Evolutionary conservation across 2,797 vertebrate species (phyloP).

Genomic region (Chromobotia macracanthus): DNA sequence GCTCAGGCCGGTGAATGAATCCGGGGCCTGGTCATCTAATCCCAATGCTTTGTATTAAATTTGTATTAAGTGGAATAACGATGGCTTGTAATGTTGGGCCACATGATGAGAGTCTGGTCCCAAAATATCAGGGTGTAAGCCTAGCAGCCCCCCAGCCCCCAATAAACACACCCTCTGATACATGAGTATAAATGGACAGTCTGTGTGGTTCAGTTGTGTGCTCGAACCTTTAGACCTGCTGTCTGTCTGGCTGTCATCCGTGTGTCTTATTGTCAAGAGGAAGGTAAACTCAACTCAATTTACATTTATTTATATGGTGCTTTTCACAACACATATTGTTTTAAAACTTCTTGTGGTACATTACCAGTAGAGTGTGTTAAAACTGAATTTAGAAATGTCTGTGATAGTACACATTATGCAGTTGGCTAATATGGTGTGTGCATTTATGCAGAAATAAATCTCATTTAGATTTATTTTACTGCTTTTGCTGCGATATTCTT

Average conservation of each 20-base stretch:
- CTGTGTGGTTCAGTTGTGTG: slow-evolving; percentile 3
- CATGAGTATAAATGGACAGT: slow-evolving; percentile 31
- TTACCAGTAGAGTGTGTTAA: too few species aligned
- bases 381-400: too few species aligned
- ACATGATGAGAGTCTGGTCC: slow-evolving; percentile 71
- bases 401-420: too few species aligned
- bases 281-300: slow-evolving; percentile 9
- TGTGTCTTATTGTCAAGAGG: neutral
- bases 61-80: slow-evolving; percentile 56
- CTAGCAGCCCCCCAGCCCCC: slow-evolving; percentile 59
- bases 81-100: slow-evolving; percentile 62
- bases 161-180: slow-evolving; percentile 30
- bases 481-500: neutral
- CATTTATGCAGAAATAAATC: too few species aligned
- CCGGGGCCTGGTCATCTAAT: slow-evolving; percentile 30
- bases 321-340: too few species aligned
- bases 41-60: slow-evolving; percentile 31
- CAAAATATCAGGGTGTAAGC: slow-evolving; percentile 79
- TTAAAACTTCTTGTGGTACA: too few species aligned
- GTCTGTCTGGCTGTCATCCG: too few species aligned
- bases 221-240: neutral
- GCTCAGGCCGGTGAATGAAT: slow-evolving; percentile 9
- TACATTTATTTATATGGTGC: too few species aligned
- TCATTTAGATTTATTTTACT: neutral
- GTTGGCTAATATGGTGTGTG: too few species aligned